Percentiles rank a stretch among this genome's conserved stretches.
Conservation (phyloP, 2,888 invertebrate species). For the Coremacera marginata region DNA sequence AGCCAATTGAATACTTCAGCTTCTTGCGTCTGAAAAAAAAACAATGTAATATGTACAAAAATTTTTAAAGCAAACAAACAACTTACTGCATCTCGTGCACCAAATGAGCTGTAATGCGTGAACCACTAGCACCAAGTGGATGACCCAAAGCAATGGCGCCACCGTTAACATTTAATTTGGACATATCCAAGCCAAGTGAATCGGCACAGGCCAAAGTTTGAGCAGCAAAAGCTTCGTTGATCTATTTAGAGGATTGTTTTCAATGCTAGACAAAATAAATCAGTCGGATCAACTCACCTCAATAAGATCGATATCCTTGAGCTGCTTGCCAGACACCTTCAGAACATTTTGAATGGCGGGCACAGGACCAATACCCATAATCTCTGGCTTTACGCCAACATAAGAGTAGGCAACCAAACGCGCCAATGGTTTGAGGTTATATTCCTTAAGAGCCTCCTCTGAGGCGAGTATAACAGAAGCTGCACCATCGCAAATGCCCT, state of each 20-base stretch:
- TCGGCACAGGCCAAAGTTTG: slow-evolving; percentile 94
- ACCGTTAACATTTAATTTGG: slow-evolving; percentile 93
- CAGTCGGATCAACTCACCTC: slow-evolving; percentile 75
- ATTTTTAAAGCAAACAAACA: slow-evolving; percentile 7
- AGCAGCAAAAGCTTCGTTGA: slow-evolving; percentile 98
- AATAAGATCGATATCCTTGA: slow-evolving; percentile 91
- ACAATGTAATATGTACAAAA: slow-evolving; percentile 34
- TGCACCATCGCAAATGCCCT: slow-evolving; percentile 92
- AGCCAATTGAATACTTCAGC: slow-evolving; percentile 89
- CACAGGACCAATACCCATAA: slow-evolving; percentile 98
- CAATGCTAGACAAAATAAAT: not conserved
- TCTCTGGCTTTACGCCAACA: slow-evolving; percentile 95
- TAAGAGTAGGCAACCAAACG: slow-evolving; percentile 91
- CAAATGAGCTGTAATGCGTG: slow-evolving; percentile 91
- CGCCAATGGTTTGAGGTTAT: slow-evolving; percentile 89
- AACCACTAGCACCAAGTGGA: slow-evolving; percentile 94
- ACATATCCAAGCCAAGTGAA: slow-evolving; percentile 86
- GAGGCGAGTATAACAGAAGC: slow-evolving; percentile 91
- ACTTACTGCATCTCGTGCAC: slow-evolving; percentile 89
- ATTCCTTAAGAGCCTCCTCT: slow-evolving; percentile 86
- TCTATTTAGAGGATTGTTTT: slow-evolving; percentile 72
- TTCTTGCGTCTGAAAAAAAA: slow-evolving; percentile 78
- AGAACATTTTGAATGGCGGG: slow-evolving; percentile 91
- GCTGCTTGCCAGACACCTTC: slow-evolving; percentile 80
- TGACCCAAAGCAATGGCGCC: slow-evolving; percentile 98